phyloP scores from a whole-genome alignment of 2,113 vertebrate species.

The Sigmodon hispidus region DNA sequence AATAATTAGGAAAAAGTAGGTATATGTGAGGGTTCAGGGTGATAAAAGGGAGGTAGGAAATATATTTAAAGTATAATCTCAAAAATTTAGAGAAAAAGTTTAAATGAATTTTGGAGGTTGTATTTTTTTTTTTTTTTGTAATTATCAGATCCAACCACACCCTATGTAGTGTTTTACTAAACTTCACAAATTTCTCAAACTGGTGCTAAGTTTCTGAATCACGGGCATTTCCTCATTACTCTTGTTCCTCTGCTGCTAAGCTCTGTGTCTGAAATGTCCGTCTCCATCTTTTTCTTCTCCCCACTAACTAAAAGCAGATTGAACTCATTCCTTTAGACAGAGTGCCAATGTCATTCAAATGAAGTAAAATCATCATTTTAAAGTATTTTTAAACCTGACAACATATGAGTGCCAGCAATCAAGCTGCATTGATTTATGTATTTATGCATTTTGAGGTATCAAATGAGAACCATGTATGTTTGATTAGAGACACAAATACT shows the following conservation, averaged over 20 bases:
- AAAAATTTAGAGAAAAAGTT: not conserved
- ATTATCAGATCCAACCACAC: not conserved
- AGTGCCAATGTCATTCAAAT: not conserved
- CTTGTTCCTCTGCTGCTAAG: not conserved
- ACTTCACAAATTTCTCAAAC: not conserved
- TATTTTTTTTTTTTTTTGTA: not conserved
- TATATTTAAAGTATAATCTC: not conserved
- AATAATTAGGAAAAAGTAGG: not conserved
- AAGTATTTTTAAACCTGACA: constrained; percentile 32
- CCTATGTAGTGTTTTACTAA: not conserved
- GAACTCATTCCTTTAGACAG: constrained; percentile 7
- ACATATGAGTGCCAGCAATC: not conserved
- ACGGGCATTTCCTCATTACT: not conserved
- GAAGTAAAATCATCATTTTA: not conserved
- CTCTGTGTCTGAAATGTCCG: not conserved
- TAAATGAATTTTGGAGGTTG: not conserved
- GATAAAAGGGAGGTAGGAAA: not conserved
- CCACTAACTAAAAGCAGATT: constrained; percentile 5
- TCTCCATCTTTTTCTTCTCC: not conserved
- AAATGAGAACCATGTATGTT: not conserved
- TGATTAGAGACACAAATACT: not conserved
- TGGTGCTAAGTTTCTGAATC: not conserved
- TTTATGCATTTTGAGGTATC: not conserved
- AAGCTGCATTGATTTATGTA: not conserved
- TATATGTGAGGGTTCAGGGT: too few relatives aligned